These are phyloP conservation scores for Caloenas nicobarica DNA, from an alignment of 2,113 vertebrate species.

Conservation along the genomic window DNA sequence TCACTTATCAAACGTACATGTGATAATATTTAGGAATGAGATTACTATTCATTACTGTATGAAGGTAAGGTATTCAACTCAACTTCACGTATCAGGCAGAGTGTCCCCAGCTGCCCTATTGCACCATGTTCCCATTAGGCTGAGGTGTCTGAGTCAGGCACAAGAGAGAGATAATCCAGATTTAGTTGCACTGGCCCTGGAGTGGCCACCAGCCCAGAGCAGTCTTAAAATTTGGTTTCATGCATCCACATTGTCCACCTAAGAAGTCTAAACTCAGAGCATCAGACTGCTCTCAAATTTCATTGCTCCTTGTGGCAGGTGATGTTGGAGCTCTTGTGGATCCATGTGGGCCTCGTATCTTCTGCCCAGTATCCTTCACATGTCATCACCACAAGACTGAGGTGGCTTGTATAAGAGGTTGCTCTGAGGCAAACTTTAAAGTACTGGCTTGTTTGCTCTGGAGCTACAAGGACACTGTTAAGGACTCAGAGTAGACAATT, in stretches of 20 bases:
- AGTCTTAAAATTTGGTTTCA: background rate
- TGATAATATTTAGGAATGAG: background rate
- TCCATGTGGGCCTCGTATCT: background rate
- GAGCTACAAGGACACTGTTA: background rate
- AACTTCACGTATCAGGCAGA: fast-evolving
- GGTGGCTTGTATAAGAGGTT: background rate
- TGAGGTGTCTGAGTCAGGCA: background rate
- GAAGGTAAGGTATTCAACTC: background rate
- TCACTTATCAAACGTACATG: fast-evolving
- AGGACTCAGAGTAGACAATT: background rate
- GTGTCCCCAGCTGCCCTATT: fast-evolving
- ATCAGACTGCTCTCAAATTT: background rate
- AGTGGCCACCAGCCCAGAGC: background rate
- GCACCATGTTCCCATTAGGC: background rate
- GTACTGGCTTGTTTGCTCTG: background rate
- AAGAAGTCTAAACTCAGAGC: background rate
- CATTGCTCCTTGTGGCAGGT: fast-evolving
- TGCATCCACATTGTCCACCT: background rate
- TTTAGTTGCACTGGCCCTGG: background rate
- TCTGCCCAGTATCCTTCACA: background rate
- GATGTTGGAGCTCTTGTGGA: background rate
- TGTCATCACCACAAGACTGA: background rate
- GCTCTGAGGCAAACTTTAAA: background rate
- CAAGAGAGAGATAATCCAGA: background rate
- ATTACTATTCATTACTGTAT: background rate